These are phyloP conservation scores for Neogale vison DNA, from an alignment of 2,113 vertebrate species.

Conservation along the genomic window DNA sequence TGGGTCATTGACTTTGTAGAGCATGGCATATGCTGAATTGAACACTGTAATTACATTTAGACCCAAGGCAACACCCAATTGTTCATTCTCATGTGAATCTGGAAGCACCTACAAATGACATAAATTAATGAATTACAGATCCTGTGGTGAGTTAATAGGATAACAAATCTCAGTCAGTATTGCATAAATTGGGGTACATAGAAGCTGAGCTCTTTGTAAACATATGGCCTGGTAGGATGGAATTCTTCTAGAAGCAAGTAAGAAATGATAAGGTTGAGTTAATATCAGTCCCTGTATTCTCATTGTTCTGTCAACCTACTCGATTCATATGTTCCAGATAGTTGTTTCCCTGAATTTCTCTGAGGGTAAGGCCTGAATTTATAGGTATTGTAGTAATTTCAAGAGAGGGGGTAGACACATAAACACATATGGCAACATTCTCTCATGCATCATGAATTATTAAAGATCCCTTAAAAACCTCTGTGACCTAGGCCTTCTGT, in stretches of 20 bases:
- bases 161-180: constrained; percentile 6
- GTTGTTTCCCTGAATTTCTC: background rate
- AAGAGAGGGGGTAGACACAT: background rate
- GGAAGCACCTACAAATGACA: constrained; percentile 45
- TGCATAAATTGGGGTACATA: background rate
- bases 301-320: background rate
- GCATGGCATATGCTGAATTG: background rate
- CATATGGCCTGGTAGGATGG: background rate
- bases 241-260: background rate
- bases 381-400: background rate
- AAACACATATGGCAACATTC: background rate
- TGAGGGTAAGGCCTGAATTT: background rate
- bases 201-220: background rate
- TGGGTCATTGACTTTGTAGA: constrained; percentile 24
- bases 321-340: background rate
- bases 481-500: background rate
- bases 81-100: constrained; percentile 26
- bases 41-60: constrained; percentile 57
- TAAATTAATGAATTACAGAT: constrained; percentile 60
- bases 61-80: constrained; percentile 25
- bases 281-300: background rate
- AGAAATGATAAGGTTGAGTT: constrained; percentile 5
- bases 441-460: background rate
- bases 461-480: background rate
- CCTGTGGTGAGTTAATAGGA: constrained; percentile 54